These are phyloP conservation scores for Fistularia commersonii DNA, from an alignment of 2,797 vertebrate genomes.

Conservation along the genomic window DNA sequence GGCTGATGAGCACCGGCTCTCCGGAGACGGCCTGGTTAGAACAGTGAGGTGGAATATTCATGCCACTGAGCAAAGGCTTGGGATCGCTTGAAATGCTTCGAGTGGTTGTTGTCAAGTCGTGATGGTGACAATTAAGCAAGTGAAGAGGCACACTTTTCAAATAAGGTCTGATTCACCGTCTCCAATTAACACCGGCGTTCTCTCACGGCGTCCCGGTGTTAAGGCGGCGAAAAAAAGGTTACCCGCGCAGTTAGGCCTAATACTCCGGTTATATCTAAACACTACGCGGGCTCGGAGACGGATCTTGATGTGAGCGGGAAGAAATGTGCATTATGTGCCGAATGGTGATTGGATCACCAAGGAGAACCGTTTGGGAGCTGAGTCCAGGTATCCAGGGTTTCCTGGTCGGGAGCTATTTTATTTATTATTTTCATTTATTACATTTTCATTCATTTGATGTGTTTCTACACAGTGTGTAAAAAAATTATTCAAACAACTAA, in stretches of 20 bases:
- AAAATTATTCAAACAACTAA: conserved; percentile 46
- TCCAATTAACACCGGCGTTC: conserved; percentile 54
- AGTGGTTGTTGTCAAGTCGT: conserved; percentile 52
- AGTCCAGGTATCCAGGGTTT: conserved; percentile 34
- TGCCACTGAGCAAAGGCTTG: conserved; percentile 62
- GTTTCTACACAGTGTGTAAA: conserved; percentile 13
- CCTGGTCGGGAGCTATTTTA: conserved; percentile 1
- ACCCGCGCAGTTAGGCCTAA: conserved; percentile 42
- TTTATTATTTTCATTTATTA: conserved; percentile 28
- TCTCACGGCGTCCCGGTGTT: conserved; percentile 40
- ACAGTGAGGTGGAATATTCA: conserved; percentile 70
- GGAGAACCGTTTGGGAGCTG: conserved; percentile 38
- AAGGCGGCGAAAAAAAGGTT: conserved; percentile 54
- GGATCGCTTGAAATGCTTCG: conserved; percentile 51
- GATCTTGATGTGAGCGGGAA: conserved; percentile 41
- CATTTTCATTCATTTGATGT: conserved; percentile 5
- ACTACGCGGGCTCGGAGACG: conserved; percentile 26
- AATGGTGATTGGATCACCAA: conserved; percentile 61
- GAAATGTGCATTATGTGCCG: conserved; percentile 46
- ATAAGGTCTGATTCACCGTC: conserved; percentile 38
- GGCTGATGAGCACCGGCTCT: conserved; percentile 55
- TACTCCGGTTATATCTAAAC: conserved; percentile 31
- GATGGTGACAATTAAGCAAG: conserved; percentile 62
- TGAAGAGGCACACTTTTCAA: conserved; percentile 43
- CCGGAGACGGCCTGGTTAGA: conserved; percentile 58